These are phyloP conservation scores for Edolisoma coerulescens DNA, from an alignment of 2,113 vertebrate genomes.

Conservation along the genomic window DNA sequence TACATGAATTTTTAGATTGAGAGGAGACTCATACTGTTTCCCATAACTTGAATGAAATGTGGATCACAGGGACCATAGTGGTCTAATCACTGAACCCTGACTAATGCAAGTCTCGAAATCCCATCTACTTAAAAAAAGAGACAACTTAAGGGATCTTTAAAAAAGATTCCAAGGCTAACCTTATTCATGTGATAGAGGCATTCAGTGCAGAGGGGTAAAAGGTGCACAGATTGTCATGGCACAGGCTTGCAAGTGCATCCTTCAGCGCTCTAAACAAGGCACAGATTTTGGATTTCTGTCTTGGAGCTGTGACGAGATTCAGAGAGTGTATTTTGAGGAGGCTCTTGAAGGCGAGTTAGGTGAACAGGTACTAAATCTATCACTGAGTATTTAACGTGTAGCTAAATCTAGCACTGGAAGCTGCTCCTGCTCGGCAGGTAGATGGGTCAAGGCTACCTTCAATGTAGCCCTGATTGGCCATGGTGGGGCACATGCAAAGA, in stretches of 20 bases:
- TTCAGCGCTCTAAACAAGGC: background rate
- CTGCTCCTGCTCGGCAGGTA: background rate
- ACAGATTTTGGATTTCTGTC: background rate
- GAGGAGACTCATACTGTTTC: background rate
- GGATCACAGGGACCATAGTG: background rate
- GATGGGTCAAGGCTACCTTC: background rate
- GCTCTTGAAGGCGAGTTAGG: background rate
- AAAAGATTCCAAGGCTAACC: background rate
- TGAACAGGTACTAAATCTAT: background rate
- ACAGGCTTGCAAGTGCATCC: background rate
- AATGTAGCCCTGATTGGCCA: accelerated
- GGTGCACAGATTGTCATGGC: background rate
- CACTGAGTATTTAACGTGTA: background rate
- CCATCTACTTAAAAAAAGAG: background rate
- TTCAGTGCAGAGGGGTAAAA: background rate
- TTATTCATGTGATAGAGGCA: background rate
- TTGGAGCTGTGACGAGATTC: background rate
- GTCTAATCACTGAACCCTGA: background rate
- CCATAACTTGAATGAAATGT: background rate
- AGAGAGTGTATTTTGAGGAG: background rate
- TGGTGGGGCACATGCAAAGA: background rate
- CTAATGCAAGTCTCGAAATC: background rate
- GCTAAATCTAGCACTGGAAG: background rate
- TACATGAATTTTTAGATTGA: background rate
- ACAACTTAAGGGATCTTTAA: background rate